These are phyloP conservation scores for Thaumetopoea pityocampa DNA, from an alignment of 1,140 invertebrate species.

Conservation along the genomic window DNA sequence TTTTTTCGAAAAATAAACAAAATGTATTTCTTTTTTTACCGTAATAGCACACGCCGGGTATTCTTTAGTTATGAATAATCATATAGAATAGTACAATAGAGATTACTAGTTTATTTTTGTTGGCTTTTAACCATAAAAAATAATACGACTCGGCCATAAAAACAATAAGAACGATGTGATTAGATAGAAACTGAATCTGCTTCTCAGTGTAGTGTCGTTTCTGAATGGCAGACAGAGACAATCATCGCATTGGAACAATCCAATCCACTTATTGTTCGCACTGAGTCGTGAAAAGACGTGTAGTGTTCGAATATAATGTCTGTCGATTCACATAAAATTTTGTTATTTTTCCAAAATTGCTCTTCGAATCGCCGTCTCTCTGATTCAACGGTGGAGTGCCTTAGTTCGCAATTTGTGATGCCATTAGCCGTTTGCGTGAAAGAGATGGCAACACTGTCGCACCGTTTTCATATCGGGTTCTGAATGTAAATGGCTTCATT, in stretches of 20 bases:
- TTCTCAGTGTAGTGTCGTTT: too few species aligned
- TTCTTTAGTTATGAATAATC: too few species aligned
- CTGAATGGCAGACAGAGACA: too few species aligned
- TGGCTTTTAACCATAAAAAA: too few species aligned
- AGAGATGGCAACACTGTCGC: conserved; percentile 34
- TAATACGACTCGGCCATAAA: too few species aligned
- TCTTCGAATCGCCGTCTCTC: conserved; percentile 35
- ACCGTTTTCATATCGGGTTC: conserved; percentile 35
- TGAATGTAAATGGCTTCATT: conserved; percentile 73
- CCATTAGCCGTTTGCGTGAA: conserved; percentile 53
- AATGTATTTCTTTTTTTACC: too few species aligned
- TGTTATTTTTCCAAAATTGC: conserved; percentile 56
- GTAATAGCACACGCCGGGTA: too few species aligned
- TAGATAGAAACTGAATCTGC: too few species aligned
- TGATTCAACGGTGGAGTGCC: conserved; percentile 44
- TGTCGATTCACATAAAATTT: conserved; percentile 56
- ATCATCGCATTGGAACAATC: conserved; percentile 10
- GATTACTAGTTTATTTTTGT: too few species aligned
- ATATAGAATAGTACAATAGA: too few species aligned
- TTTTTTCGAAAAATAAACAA: too few species aligned
- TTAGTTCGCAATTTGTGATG: conserved; percentile 61
- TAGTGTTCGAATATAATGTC: conserved; percentile 37
- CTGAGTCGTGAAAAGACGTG: conserved; percentile 43
- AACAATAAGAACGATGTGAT: too few species aligned
- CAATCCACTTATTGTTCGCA: conserved; percentile 29